Base-by-base conservation (phyloP, 2,113 vertebrate species). In the Callocephalon fimbriatum region DNA sequence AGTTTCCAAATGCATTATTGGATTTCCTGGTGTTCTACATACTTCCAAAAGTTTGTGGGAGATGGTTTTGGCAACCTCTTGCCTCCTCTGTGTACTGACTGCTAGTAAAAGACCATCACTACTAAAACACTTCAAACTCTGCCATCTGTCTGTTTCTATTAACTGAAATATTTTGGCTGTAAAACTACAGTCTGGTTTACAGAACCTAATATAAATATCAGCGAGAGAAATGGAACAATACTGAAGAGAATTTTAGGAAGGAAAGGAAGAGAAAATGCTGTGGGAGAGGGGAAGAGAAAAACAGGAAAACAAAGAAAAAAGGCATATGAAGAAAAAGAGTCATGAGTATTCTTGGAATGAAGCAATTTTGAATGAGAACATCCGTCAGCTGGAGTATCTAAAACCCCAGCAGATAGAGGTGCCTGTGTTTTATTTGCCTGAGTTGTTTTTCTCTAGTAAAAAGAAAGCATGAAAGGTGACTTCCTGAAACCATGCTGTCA, bases 121-220 rank as follows among this genome's bases (percentile, higher is more conserved):
- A 21, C 35, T 67, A 54, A 47, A 93, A 56, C 31, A 48, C 27
- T 96, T 90, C 29, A 67, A 29, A 84, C 53, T 77, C 76, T 84
- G 58, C 93, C 86, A 63, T 97, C 91, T 95, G 68, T 67, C 68
- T 94, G 79, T 94, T 83, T 47, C 45, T 91, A 63, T 92, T 88
- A 88, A 80, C 47, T 2, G 40, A 91, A 88, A 86, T 80, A 93
- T 84, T 91, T 90, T 93, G 67, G 53, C 67, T 88, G 29, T 86
- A 71, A 77, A 92, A 44, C 75, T 86, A 19, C 15, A 20, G 56
- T 42, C 51, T 96, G 61, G 32, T 61, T 86, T 53, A 44, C 56
- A 71, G 35, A 74, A 54, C 23, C 25, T 37, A 40, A 6, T 63
- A 25, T 26, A 56, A 74, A 95, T 68, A 83, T 17, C 5, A 2